Base-by-base conservation (phyloP, 2,113 vertebrate species). In the Taxidea taxus region DNA sequence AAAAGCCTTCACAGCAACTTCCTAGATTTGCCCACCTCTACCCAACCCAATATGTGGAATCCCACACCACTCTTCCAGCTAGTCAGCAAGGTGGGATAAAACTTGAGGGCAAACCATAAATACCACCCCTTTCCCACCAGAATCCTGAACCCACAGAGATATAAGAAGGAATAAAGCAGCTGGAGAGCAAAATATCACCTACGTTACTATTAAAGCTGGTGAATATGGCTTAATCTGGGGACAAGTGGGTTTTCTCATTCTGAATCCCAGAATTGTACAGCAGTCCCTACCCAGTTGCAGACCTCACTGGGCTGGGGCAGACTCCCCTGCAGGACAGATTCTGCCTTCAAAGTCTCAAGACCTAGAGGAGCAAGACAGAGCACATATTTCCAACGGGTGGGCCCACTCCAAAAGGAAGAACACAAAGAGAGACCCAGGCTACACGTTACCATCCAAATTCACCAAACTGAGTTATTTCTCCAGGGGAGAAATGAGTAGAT, bases 311-410 rank as follows among this genome's bases (percentile, higher is more conserved):
- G 12, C 31, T 44, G 0, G 4, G 25, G 5, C 18, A 74, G 20
- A 3, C 9, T 80, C 4, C 89, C 21, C n/a, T 51, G 47, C 0
- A 74, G 60, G 68, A 6, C 4, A n/a, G 7, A 18, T 21, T 49
- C 47, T 87, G 29, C 44, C 21, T 34, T 87, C 62, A 56, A 47
- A 94, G 68, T n/a, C 34, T 47, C 0, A 4, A 66, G 47, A 58
- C 16, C 25, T 84, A 6, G 2, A 87, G 6, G 66, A 66, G 2
- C 44, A 83, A 83, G 13, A 18, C 0, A 78, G 34, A 74, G 27
- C 3, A 1, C 1, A 1, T 34, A 29, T n/a, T 68, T 81, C 14
- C 34, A 3, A 94, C 0, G 8, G 3, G 6, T 0, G 6, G 39
- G 44, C n/a, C 82, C 42, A 27, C n/a, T 70, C 62, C 29, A 42